Conservation (phyloP, 2,113 vertebrate species). For the Panthera leo region DNA sequence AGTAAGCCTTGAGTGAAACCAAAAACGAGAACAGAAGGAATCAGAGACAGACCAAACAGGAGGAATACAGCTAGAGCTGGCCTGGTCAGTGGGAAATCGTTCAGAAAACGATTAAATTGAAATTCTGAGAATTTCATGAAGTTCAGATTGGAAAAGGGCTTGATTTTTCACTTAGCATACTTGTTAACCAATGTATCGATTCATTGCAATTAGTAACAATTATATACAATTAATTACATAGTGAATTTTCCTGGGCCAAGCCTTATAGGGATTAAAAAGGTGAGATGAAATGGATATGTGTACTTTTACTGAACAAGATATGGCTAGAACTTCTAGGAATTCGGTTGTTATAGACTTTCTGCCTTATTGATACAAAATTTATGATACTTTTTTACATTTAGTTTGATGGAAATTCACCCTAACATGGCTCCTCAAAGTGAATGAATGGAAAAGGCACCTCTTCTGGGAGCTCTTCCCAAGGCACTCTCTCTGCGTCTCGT, state of each 20-base stretch:
- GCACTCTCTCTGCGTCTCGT: not conserved
- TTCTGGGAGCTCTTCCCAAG: not conserved
- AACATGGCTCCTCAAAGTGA: not conserved
- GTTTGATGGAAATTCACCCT: not conserved
- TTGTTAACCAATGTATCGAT: slow-evolving; percentile 13
- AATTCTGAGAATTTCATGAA: not conserved
- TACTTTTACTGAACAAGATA: not conserved
- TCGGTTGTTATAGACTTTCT: not conserved
- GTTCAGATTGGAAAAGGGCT: not conserved
- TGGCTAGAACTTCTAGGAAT: not conserved
- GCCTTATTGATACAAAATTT: not conserved
- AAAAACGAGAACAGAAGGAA: not conserved
- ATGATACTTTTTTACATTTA: not conserved
- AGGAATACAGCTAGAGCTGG: too few species aligned
- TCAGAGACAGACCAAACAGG: not conserved
- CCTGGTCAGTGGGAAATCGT: not conserved
- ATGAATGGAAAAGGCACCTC: not conserved
- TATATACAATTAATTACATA: not conserved
- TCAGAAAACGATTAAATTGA: not conserved
- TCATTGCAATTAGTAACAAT: slow-evolving; percentile 2
- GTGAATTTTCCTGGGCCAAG: not conserved
- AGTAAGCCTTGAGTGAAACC: not conserved
- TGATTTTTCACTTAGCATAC: not conserved
- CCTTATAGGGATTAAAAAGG: not conserved
- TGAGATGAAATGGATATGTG: not conserved